Conservation (phyloP, 2,888 invertebrate species). For the Magallana nippona region DNA sequence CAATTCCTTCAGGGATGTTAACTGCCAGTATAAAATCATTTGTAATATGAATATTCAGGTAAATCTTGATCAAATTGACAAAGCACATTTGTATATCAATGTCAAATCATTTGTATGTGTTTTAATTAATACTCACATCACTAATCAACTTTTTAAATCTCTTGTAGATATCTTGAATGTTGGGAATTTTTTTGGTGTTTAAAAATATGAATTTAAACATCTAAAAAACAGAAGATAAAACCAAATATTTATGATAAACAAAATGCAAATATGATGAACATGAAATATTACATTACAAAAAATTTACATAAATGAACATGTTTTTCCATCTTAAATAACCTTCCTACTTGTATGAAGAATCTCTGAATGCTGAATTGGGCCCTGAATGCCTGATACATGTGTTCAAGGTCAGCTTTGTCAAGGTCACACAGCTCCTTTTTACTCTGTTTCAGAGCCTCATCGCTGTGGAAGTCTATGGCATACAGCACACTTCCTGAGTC, state of each 20-base stretch:
- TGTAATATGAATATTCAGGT: too few species aligned
- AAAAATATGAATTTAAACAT: conserved; percentile 47
- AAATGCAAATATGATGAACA: neutral
- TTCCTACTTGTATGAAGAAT: conserved; percentile 40
- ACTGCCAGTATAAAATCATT: neutral
- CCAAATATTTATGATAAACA: neutral
- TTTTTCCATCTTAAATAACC: neutral
- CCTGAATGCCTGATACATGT: conserved; percentile 33
- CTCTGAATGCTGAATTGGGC: conserved; percentile 30
- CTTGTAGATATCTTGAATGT: conserved; percentile 41
- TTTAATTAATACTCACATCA: conserved; percentile 45
- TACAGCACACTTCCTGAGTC: conserved; percentile 39
- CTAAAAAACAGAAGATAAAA: conserved; percentile 38
- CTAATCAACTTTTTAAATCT: conserved; percentile 43
- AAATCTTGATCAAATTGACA: too few species aligned
- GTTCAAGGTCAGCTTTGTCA: conserved; percentile 27
- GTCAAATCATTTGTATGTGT: neutral
- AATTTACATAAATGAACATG: neutral
- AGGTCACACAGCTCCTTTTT: conserved; percentile 39
- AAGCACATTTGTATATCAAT: neutral
- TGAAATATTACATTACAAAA: neutral
- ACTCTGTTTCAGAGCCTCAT: conserved; percentile 16
- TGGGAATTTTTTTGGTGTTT: conserved; percentile 48
- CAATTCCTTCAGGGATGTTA: conserved; percentile 40
- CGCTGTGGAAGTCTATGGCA: conserved; percentile 29